Conservation (phyloP, 2,113 vertebrate genomes). For the Misgurnus mizolepis region DNA sequence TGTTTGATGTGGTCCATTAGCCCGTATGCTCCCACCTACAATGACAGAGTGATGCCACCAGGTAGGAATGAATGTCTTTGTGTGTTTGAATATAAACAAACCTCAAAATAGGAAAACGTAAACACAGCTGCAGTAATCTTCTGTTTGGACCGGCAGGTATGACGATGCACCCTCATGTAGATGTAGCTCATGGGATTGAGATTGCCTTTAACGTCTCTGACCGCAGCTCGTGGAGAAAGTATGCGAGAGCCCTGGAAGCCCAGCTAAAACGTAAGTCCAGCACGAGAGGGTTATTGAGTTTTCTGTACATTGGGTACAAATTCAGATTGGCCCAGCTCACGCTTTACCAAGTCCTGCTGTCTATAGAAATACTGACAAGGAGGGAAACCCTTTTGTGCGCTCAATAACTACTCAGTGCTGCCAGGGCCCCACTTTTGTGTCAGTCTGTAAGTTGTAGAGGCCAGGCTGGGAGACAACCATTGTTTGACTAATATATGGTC, state of each 20-base stretch:
- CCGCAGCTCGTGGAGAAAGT: slow-evolving; percentile 86
- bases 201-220: slow-evolving; percentile 86
- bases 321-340: slow-evolving; percentile 42
- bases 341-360: slow-evolving; percentile 38
- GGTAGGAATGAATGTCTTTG: slow-evolving; percentile 60
- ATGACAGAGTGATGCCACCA: slow-evolving; percentile 89
- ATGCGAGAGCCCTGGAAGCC: slow-evolving; percentile 81
- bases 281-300: not conserved
- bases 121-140: slow-evolving; percentile 29
- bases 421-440: slow-evolving; percentile 70
- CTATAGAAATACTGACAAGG: slow-evolving; percentile 71
- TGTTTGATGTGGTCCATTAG: slow-evolving; percentile 90
- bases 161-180: slow-evolving; percentile 88
- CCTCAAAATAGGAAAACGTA: too few relatives aligned
- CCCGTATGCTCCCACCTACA: slow-evolving; percentile 86
- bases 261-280: slow-evolving; percentile 85
- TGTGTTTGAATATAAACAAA: not conserved
- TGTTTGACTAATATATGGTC: slow-evolving; percentile 72
- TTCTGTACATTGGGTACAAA: slow-evolving; percentile 46
- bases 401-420: slow-evolving; percentile 64
- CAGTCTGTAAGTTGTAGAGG: slow-evolving; percentile 67
- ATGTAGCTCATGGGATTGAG: slow-evolving; percentile 73
- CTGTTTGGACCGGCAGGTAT: slow-evolving; percentile 82
- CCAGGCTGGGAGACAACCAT: slow-evolving; percentile 63
- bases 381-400: slow-evolving; percentile 74